A percentile compares a stretch with the other conserved stretches of the same genome.
phyloP scores from a whole-genome alignment of 2,888 invertebrate genomes.

The Mythimna lalbum region DNA sequence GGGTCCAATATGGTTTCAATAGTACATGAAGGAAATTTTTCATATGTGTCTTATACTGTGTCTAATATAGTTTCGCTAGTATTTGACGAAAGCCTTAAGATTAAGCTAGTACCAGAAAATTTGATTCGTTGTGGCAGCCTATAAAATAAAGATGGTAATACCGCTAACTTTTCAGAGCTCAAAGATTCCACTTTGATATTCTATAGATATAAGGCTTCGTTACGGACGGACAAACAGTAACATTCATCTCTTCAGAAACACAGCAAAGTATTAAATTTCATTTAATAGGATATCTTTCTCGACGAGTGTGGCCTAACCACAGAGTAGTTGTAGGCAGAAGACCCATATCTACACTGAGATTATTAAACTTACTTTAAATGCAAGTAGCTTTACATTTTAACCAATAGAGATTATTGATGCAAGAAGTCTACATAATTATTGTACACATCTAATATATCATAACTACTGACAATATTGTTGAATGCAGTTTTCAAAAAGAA shows the following conservation, averaged over 20 bases:
- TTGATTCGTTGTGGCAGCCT: too few species aligned
- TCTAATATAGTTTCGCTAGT: background rate
- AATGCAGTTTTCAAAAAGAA: background rate
- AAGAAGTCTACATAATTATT: too few species aligned
- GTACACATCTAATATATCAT: background rate
- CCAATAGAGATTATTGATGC: background rate
- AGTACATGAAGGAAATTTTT: too few species aligned
- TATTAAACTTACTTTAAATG: background rate
- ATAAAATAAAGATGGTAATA: background rate
- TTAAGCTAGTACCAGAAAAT: too few species aligned
- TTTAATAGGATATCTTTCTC: slow-evolving; percentile 52
- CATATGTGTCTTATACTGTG: background rate
- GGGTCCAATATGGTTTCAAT: background rate
- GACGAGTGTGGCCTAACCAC: slow-evolving; percentile 29
- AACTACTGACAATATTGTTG: background rate
- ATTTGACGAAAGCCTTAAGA: background rate
- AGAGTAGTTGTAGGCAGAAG: slow-evolving; percentile 21
- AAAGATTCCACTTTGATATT: slow-evolving; percentile 4
- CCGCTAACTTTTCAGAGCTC: background rate
- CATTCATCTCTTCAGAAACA: slow-evolving; percentile 46
- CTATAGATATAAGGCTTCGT: slow-evolving; percentile 1
- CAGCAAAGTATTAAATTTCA: slow-evolving; percentile 54
- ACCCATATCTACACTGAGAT: background rate
- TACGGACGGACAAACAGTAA: slow-evolving; percentile 31
- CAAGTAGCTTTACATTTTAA: background rate